phyloP scores from a whole-genome alignment of 1,140 invertebrate genomes.

The Lepidurus packardi region DNA sequence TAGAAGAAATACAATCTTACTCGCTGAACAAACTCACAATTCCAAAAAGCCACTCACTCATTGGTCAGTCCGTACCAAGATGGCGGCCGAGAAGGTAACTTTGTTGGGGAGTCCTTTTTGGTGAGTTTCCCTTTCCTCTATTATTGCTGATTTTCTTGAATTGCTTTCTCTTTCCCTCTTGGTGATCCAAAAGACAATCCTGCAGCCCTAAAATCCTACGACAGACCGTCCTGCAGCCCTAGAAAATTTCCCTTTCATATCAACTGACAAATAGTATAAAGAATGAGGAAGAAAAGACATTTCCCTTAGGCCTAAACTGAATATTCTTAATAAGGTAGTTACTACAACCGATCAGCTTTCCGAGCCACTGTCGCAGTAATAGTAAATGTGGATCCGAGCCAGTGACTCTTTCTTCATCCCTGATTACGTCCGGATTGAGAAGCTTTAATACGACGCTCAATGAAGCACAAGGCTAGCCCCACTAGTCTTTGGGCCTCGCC shows the following conservation, averaged over 20 bases:
- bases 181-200: neutral
- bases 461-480: constrained; percentile 3
- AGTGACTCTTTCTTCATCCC: constrained; percentile 18
- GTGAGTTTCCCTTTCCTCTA: neutral
- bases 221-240: no score
- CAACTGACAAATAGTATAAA: neutral
- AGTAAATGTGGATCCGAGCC: constrained; percentile 16
- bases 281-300: neutral
- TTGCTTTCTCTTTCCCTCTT: neutral
- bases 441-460: constrained; percentile 19
- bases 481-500: neutral
- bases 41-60: neutral
- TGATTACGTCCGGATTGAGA: constrained; percentile 18
- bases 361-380: neutral
- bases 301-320: neutral
- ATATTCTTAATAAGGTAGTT: constrained; percentile 7
- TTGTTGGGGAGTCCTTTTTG: constrained; percentile 6
- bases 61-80: neutral
- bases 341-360: neutral
- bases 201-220: no score
- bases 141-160: neutral
- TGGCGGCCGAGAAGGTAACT: constrained; percentile 6
- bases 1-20: neutral
- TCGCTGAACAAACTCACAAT: neutral
- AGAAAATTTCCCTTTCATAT: neutral